Percentiles rank a stretch among this genome's conserved stretches.
Evolutionary conservation across 2,797 vertebrate genomes (phyloP).

Genomic region (Amazonetta brasiliensis): DNA sequence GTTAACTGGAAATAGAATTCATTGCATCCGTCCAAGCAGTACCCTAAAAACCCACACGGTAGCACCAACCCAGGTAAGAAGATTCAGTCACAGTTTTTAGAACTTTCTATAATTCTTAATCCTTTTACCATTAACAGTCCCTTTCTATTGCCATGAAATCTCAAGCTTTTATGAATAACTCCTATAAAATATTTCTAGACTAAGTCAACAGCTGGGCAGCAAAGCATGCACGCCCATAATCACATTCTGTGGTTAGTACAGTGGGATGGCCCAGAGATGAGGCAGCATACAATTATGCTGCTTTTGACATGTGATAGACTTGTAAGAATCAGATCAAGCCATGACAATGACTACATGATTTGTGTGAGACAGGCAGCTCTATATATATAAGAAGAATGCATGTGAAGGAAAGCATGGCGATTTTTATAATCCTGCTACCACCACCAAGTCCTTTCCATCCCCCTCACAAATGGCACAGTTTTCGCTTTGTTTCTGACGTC

Average conservation of each 20-base stretch:
- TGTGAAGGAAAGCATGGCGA: not conserved
- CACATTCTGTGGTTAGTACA: rapidly evolving
- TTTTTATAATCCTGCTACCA: not conserved
- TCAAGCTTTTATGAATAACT: not conserved
- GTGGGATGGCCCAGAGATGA: not conserved
- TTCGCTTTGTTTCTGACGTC: not conserved
- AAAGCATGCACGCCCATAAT: rapidly evolving
- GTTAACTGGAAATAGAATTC: slow-evolving; percentile 32
- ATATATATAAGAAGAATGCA: not conserved
- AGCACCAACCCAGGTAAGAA: not conserved
- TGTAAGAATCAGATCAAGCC: not conserved
- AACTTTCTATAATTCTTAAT: not conserved
- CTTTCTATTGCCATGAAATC: not conserved
- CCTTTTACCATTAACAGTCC: not conserved
- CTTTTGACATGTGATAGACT: not conserved
- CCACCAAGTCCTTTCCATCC: not conserved
- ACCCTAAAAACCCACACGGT: not conserved
- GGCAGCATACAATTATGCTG: not conserved
- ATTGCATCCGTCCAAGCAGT: not conserved
- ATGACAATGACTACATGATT: not conserved
- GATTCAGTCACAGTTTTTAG: not conserved
- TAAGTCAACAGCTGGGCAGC: not conserved
- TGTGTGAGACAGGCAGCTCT: not conserved
- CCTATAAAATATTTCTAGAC: not conserved
- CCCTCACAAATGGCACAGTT: not conserved